Conservation (phyloP, 1,140 invertebrate species). For the Dolichoris vasculosae region DNA sequence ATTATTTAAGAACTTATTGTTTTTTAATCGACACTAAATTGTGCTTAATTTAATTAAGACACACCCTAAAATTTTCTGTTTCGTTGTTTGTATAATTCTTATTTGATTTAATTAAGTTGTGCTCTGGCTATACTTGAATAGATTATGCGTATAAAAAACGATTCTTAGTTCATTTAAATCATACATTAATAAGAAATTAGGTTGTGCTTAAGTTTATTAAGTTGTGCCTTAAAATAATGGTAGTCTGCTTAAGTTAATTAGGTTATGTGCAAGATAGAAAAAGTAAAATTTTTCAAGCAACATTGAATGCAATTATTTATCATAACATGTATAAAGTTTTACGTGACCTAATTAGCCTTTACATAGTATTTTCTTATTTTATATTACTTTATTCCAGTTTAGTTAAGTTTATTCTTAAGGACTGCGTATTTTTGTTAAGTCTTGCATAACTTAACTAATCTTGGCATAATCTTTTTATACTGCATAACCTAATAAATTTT, state of each 20-base stretch:
- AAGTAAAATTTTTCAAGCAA: slow-evolving; percentile 5
- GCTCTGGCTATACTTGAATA: slow-evolving; percentile 41
- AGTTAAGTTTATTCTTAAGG: slow-evolving; percentile 49
- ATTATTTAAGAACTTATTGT: slow-evolving; percentile 33
- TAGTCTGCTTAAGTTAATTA: slow-evolving; percentile 42
- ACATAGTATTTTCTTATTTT: slow-evolving; percentile 42
- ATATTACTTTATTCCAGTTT: slow-evolving; percentile 47
- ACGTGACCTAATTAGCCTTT: slow-evolving; percentile 50
- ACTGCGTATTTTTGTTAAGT: slow-evolving; percentile 43
- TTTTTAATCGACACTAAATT: slow-evolving; percentile 31
- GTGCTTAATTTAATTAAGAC: slow-evolving; percentile 47
- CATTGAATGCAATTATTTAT: slow-evolving; percentile 29
- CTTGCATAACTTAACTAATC: slow-evolving; percentile 46
- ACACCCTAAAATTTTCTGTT: slow-evolving; percentile 23
- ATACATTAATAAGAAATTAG: slow-evolving; percentile 48
- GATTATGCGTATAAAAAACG: slow-evolving; percentile 30
- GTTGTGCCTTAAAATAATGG: slow-evolving; percentile 46
- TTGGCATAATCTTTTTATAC: slow-evolving; percentile 42
- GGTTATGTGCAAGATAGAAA: slow-evolving; percentile 17
- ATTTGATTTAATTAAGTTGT: slow-evolving; percentile 50
- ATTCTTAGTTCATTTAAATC: slow-evolving; percentile 44
- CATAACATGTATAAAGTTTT: slow-evolving; percentile 46
- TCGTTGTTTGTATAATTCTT: slow-evolving; percentile 23
- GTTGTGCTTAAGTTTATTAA: slow-evolving; percentile 49
- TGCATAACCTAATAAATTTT: slow-evolving; percentile 50